Base-by-base conservation (phyloP, 2,888 invertebrate genomes). In the Eudemis profundana region DNA sequence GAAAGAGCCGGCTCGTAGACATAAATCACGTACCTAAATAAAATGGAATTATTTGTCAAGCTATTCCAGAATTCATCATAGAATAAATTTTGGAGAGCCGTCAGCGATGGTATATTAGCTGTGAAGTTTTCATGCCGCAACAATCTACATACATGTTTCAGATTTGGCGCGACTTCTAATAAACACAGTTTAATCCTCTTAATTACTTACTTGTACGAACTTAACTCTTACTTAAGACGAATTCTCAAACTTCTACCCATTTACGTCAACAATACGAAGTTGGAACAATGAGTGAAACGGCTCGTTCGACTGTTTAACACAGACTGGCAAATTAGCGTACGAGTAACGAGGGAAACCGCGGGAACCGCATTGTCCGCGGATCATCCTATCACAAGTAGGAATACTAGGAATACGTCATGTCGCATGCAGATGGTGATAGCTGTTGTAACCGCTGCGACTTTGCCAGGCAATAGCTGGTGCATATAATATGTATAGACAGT, bases 231-330 rank as follows among this genome's bases (percentile, higher is more conserved):
- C 15, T 44, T 23, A 19, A 17, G 29, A 29, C 19, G 19, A 33
- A 29, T 23, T 50, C 57, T 44, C 64, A 36, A 59, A 64, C 17
- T 50, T 57, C 33, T 44, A 36, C 49, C 38, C 64, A 27, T 59
- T 51, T 51, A 56, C 19, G 61, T 38, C 63, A 19, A 64, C 64
- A 64, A 59, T 59, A 40, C 62, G 29, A 23, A 51, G 23, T 53
- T 36, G 17, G 15, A 50, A 60, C 57, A 64, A 64, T 57, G 64
- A 64, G 64, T 44, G 64, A 64, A 64, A 64, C 62, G 21, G 36
- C 19, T 17, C 46, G 14, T 27, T 51, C 51, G 19, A 17, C 44
- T 15, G 49, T 38, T 27, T 60, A 54, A 62, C 19, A 17, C 15
- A 44, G 36, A 42, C 40, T 14, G 42, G 42, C 50, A 51, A 59